Percentiles rank a stretch among this genome's conserved stretches.
These are phyloP conservation scores for Arge pagana DNA, from an alignment of 2,888 invertebrate genomes.

Conservation along the genomic window DNA sequence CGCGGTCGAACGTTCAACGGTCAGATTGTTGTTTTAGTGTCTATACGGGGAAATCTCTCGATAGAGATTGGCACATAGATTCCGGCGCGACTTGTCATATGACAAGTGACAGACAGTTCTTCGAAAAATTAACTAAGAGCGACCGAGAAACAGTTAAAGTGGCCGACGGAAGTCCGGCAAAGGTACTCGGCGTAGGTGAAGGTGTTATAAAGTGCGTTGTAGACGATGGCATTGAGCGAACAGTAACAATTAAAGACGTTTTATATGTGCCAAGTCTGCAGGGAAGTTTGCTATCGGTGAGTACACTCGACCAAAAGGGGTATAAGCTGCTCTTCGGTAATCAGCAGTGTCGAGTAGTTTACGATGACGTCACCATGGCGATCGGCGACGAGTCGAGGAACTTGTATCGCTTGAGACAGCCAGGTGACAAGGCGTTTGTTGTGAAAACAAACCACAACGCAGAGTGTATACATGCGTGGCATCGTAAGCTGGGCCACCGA, in stretches of 20 bases:
- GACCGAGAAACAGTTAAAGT: slow-evolving; percentile 19
- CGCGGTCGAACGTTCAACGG: background rate
- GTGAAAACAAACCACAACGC: slow-evolving; percentile 14
- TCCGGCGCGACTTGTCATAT: slow-evolving; percentile 35
- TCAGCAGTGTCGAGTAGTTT: slow-evolving; percentile 23
- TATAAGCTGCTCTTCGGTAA: slow-evolving; percentile 26
- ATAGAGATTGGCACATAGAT: slow-evolving; percentile 31
- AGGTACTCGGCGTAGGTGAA: slow-evolving; percentile 30
- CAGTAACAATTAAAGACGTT: slow-evolving; percentile 28
- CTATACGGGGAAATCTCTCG: too few species aligned
- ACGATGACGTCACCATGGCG: slow-evolving; percentile 23
- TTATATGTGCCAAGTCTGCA: slow-evolving; percentile 31
- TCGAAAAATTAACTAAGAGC: slow-evolving; percentile 16
- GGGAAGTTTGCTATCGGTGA: slow-evolving; percentile 33
- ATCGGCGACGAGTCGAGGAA: slow-evolving; percentile 15
- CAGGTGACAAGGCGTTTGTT: slow-evolving; percentile 20
- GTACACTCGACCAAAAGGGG: slow-evolving; percentile 26
- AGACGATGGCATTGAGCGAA: background rate
- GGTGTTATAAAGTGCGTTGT: slow-evolving; percentile 22
- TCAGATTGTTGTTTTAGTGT: background rate
- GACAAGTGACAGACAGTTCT: slow-evolving; percentile 28
- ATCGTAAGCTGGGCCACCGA: slow-evolving; percentile 33
- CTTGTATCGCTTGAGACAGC: slow-evolving; percentile 25
- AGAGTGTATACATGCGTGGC: slow-evolving; percentile 35
- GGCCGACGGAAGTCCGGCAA: slow-evolving; percentile 26